phyloP scores from a whole-genome alignment of 2,113 vertebrate genomes.

The Hippocampus zosterae region DNA sequence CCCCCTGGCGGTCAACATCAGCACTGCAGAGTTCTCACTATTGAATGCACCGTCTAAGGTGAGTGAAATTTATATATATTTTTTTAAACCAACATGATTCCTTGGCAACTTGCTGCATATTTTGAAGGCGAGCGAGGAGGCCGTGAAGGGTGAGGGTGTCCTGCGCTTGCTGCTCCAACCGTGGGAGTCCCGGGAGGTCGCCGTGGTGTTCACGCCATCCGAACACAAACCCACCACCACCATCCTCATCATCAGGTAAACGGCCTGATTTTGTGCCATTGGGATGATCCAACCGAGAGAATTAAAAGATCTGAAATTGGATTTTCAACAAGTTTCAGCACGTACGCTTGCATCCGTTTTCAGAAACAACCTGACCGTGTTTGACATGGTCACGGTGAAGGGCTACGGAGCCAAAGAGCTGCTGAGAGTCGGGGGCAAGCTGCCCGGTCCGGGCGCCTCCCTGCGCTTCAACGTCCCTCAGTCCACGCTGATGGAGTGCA shows the following conservation, averaged over 20 bases:
- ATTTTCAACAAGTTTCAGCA: too few species aligned
- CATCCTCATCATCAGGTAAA: conserved; percentile 87
- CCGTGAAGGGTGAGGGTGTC: conserved; percentile 28
- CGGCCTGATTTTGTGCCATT: too few species aligned
- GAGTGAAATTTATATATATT: conserved; percentile 12
- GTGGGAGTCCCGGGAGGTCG: conserved; percentile 80
- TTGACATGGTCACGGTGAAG: conserved; percentile 84
- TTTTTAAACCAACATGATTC: background rate
- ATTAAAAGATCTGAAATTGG: too few species aligned
- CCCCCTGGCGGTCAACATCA: conserved; percentile 82
- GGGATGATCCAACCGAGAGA: too few species aligned
- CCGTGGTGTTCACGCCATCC: conserved; percentile 83
- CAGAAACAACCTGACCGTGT: conserved; percentile 93
- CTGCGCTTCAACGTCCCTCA: conserved; percentile 96
- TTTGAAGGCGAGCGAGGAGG: conserved; percentile 37
- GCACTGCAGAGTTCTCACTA: conserved; percentile 85
- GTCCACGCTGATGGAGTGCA: conserved; percentile 94
- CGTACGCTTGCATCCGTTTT: background rate
- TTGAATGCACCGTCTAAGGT: conserved; percentile 63
- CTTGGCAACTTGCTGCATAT: background rate
- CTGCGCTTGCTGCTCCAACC: conserved; percentile 81
- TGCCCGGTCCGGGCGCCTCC: conserved; percentile 84
- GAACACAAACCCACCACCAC: conserved; percentile 86
- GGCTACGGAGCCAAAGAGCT: conserved; percentile 90
- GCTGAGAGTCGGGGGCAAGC: conserved; percentile 86